Base-by-base conservation (phyloP, 1,140 invertebrate genomes). In the Magallana gigas region DNA sequence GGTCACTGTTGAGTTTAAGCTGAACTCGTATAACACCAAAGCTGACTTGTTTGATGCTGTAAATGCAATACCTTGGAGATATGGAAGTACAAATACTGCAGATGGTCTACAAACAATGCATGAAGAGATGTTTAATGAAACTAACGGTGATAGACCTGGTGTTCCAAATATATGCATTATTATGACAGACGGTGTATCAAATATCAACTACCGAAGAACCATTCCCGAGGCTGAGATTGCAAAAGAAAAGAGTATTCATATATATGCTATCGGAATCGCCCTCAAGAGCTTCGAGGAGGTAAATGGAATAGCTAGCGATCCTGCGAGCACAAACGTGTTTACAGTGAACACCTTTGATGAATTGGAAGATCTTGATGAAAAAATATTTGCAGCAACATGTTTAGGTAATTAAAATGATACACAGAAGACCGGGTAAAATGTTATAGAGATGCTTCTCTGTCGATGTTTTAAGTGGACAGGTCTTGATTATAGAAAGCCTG, bases 131-230 rank as follows among this genome's bases (percentile, higher is more conserved):
- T 90, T 91, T 60, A 84, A 68, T 2, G 57, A n/a, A 76, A 0
- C 48, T 9, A 88, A 81, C 57, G 90, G 89, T n/a, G 91, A 91
- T 18, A 83, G 91, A 57, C 84, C 87, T 11, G 80, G 85, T 84
- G 90, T 90, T 16, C 56, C 60, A 18, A 91, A 92, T 82, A 89
- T 91, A n/a, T 83, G 59, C n/a, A 86, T 92, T 6, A 84, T 92
- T 11, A 76, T 92, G 11, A 92, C 92, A 58, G 92, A 92, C 85
- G 92, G 92, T 58, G 86, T 91, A 6, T 91, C 91, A 12, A 91
- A 91, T 82, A 90, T 91, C n/a, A 90, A 91, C 85, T 85, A 86
- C 6, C 68, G 48, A 12, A 23, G 85, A 82, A 91, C 90, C 16
- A 88, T 91, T 48, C 90, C 90, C 8, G 88, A 91, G 87, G 91